Conservation (phyloP, 2,888 invertebrate species). For the Orchestes rusci region DNA sequence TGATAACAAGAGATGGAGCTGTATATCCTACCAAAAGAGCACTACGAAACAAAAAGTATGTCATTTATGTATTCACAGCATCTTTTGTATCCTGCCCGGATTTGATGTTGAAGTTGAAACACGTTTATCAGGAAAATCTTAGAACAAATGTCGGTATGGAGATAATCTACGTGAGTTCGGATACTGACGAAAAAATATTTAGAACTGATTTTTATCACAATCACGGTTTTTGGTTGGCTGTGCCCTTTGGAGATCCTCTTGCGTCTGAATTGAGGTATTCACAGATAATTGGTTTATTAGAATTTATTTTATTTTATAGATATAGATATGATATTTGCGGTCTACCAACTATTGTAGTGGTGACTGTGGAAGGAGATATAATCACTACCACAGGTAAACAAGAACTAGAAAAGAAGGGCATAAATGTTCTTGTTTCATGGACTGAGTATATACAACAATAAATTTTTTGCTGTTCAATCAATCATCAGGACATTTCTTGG, state of each 20-base stretch:
- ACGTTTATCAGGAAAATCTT: slow-evolving; percentile 27
- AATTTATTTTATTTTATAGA: slow-evolving; percentile 3
- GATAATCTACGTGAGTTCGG: slow-evolving; percentile 30
- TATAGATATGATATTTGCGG: slow-evolving; percentile 29
- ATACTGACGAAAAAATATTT: slow-evolving; percentile 26
- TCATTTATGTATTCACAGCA: slow-evolving; percentile 29
- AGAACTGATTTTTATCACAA: slow-evolving; percentile 20
- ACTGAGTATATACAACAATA: slow-evolving; percentile 29
- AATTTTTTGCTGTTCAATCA: not conserved
- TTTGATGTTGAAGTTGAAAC: slow-evolving; percentile 24
- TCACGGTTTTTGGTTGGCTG: slow-evolving; percentile 30
- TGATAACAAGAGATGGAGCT: slow-evolving; percentile 25
- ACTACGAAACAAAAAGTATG: slow-evolving; percentile 24
- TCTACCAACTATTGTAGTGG: slow-evolving; percentile 28
- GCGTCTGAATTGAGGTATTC: slow-evolving; percentile 24
- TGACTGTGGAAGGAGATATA: slow-evolving; percentile 29
- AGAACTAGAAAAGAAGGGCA: slow-evolving; percentile 26
- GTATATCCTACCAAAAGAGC: slow-evolving; percentile 17
- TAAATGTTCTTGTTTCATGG: slow-evolving; percentile 31
- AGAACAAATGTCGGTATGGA: slow-evolving; percentile 27
- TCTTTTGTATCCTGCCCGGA: slow-evolving; percentile 24
- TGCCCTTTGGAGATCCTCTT: slow-evolving; percentile 25
- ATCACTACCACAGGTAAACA: slow-evolving; percentile 27
- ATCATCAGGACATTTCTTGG: too few relatives aligned
- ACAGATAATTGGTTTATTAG: not conserved